Evolutionary conservation across 2,888 invertebrate genomes (phyloP).

Genomic region (Harmothoe impar): DNA sequence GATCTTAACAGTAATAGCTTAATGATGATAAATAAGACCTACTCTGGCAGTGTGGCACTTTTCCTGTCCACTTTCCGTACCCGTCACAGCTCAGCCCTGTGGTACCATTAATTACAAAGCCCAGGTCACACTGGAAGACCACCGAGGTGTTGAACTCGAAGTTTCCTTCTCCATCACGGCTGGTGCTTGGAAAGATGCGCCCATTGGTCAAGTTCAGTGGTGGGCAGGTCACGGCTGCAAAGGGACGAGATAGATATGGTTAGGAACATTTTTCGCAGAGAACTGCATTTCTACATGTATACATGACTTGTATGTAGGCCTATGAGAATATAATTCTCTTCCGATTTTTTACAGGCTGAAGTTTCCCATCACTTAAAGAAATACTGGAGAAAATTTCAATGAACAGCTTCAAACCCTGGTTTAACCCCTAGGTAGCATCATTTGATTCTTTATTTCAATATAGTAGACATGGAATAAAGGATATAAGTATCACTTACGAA

Average conservation of each 20-base stretch:
- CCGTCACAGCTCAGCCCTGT: slow-evolving; percentile 70
- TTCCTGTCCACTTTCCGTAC: slow-evolving; percentile 71
- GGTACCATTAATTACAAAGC: slow-evolving; percentile 71
- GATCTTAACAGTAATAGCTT: too few species aligned
- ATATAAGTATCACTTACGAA: slow-evolving; percentile 2
- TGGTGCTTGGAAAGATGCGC: slow-evolving; percentile 70
- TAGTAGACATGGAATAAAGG: neutral
- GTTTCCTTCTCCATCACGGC: slow-evolving; percentile 70
- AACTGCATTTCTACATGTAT: too few species aligned
- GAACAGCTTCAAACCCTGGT: too few species aligned
- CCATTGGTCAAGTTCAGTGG: slow-evolving; percentile 68
- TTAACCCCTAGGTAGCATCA: too few species aligned
- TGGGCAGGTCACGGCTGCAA: slow-evolving; percentile 73
- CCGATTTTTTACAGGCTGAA: too few species aligned
- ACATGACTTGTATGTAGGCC: too few species aligned
- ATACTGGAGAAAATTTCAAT: too few species aligned
- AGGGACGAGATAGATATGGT: neutral
- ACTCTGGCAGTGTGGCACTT: neutral
- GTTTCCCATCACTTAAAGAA: too few species aligned
- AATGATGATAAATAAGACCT: too few species aligned
- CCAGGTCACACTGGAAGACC: slow-evolving; percentile 72
- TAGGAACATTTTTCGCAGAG: neutral
- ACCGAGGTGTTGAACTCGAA: slow-evolving; percentile 72
- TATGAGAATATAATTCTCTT: too few species aligned
- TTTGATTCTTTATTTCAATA: too few species aligned